Percentiles rank a stretch among this genome's conserved stretches.
These are phyloP conservation scores for Amphilophus citrinellus DNA, from an alignment of 2,113 vertebrate species.

Conservation along the genomic window DNA sequence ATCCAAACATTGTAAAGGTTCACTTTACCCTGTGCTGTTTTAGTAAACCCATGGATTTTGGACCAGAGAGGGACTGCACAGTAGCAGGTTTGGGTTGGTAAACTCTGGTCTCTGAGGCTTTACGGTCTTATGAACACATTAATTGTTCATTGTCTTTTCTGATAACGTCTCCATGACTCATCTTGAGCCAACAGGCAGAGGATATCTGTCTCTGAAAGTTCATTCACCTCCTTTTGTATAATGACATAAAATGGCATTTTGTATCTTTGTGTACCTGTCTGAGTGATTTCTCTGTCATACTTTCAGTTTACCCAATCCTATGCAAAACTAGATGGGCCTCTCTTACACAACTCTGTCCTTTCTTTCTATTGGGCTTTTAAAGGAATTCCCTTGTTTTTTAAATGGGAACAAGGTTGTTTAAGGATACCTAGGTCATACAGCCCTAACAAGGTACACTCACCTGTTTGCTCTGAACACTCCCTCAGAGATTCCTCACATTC, in stretches of 20 bases:
- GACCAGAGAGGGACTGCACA: conserved; percentile 31
- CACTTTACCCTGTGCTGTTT: conserved; percentile 32
- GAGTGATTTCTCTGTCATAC: conserved; percentile 1
- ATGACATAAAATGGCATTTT: background rate
- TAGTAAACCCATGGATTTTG: conserved; percentile 52
- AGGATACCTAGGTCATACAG: conserved; percentile 37
- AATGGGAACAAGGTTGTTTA: conserved; percentile 21
- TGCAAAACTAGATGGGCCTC: background rate
- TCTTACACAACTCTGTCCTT: background rate
- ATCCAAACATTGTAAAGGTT: background rate
- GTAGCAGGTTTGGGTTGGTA: conserved; percentile 45
- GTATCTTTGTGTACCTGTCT: background rate
- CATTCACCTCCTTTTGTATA: background rate
- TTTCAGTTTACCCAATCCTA: conserved; percentile 2
- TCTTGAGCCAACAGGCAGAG: conserved; percentile 1
- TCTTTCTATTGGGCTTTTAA: background rate
- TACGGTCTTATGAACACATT: background rate
- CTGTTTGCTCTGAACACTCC: conserved; percentile 64
- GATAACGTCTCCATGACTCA: conserved; percentile 1
- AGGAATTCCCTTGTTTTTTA: background rate
- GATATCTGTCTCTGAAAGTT: conserved; percentile 19
- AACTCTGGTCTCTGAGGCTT: conserved; percentile 33
- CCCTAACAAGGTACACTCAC: conserved; percentile 36
- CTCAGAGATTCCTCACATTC: conserved; percentile 72
- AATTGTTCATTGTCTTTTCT: conserved; percentile 20